Evolutionary conservation across 2,797 vertebrate species (phyloP), one percentile per base, ranked within the genome.

Genomic region (Melanotaenia boesemani): DNA sequence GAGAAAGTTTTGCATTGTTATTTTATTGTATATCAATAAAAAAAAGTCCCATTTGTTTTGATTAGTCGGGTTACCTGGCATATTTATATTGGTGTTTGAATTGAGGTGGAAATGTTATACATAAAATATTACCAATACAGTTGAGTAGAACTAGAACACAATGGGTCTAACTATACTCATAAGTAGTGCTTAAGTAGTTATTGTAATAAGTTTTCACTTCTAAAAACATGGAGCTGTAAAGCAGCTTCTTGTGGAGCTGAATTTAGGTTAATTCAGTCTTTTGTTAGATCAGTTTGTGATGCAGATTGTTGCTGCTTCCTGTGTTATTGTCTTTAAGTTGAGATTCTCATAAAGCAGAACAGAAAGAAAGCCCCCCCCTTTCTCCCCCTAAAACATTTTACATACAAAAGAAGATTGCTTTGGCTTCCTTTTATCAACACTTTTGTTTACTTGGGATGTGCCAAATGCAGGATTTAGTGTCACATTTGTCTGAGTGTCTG

Each of bases 381-480:
- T 54, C 22, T 20, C n/a, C 41, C 22, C 41, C 55, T 46, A 70
- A 68, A 70, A 68, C n/a, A n/a, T 50, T 20, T 50, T 9, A 57
- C 64, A 16, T 69, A 85, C 82, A 86, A 83, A 83, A 79, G 84
- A 70, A 79, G 80, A 83, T 80, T 83, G 69, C 78, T 55, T 55
- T 58, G 66, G 65, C 80, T 86, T 77, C 75, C 79, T 90, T 88
- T 89, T 84, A 86, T 91, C 88, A 88, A 86, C 84, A 80, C 85
- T 78, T 87, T 82, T 92, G 89, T 92, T 90, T 92, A 90, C 90
- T 73, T 59, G 50, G 82, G 80, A 86, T 76, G 81, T 83, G 85
- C 88, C 89, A 89, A 88, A 90, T n/a, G 78, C 67, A 13, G 89
- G 90, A 88, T 91, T 92, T 90, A 90, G 88, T 90, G 90, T 92